These are phyloP conservation scores for Drosophila ustulata DNA, from an alignment of 2,888 invertebrate species.

Conservation along the genomic window DNA sequence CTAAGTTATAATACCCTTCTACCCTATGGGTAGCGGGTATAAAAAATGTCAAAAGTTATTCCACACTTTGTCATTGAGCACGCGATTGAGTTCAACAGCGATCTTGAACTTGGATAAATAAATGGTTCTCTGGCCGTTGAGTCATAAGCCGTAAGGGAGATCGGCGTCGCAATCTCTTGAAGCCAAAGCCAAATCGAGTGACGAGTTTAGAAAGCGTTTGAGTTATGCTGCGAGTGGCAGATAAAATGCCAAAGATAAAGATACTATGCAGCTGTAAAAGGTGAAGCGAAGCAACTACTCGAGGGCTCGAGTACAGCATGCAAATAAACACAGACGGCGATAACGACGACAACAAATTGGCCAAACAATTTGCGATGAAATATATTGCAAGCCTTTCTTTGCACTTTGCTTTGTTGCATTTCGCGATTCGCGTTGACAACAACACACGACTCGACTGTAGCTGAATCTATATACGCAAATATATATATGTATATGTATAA, in stretches of 20 bases:
- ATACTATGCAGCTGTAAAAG: neutral
- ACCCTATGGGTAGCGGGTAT: too few relatives aligned
- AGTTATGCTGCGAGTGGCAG: conserved; percentile 8
- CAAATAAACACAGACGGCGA: conserved; percentile 13
- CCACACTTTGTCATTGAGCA: neutral
- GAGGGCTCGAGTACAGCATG: conserved; percentile 15
- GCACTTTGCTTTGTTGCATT: conserved; percentile 51
- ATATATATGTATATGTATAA: conserved; percentile 22
- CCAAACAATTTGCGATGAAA: conserved; percentile 10
- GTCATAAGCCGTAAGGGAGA: neutral
- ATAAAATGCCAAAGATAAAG: conserved; percentile 14
- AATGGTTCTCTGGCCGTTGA: neutral
- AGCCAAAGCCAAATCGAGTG: neutral
- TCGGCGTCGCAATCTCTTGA: neutral
- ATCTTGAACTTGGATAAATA: conserved; percentile 2
- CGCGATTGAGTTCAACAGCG: neutral
- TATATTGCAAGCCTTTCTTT: conserved; percentile 70
- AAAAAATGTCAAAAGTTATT: neutral
- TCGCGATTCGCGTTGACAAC: conserved; percentile 24
- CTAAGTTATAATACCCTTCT: too few relatives aligned
- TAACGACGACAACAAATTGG: conserved; percentile 2
- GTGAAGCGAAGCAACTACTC: conserved; percentile 1
- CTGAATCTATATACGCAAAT: conserved; percentile 6
- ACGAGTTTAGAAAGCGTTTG: conserved; percentile 16
- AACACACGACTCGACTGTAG: conserved; percentile 8